Base-by-base conservation (phyloP, 1,140 invertebrate species). In the Druon quercuslanigerum region DNA sequence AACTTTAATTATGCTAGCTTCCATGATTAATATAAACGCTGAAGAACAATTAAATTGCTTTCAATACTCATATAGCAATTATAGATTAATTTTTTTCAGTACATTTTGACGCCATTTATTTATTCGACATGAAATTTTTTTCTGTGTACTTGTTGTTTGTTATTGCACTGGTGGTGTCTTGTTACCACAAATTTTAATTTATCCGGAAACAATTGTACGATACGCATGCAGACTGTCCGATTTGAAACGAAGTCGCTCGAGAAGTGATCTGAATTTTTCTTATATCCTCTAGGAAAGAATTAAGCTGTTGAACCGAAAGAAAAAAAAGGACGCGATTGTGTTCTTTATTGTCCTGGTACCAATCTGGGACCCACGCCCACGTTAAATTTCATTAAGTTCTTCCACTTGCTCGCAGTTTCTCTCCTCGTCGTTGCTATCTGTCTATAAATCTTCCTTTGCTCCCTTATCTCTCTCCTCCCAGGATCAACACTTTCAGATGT, bases 371-470 rank as follows among this genome's bases (percentile, higher is more conserved):
- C 60, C 25, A 66, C 40, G 60, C 60, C 40, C 60, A 66, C 60
- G 33, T 46, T 66, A 66, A 66, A 66, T 66, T 66, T 66, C 60
- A 66, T 66, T 66, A 66, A 66, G 60, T 66, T 66, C 60, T 66
- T 66, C 60, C 60, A 66, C 60, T 66, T 66, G 60, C 60, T 66
- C 3, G 20, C 60, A 66, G 60, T 66, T 66, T 66, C 60, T 72
- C 71, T 52, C 20, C 71, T 52, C 51, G 71, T 52, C 71, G 71
- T 51, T 72, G 25, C 50, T 72, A 51, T 51, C 71, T 51, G 20
- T 52, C 51, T 72, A 66, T 66, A 66, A 66, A 66, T 66, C 60
- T 66, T 66, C 60, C 60, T 66, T 66, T 66, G 60, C 60, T 40
- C 60, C 60, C 60, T 66, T 66, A 66, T 40, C 60, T 66, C 60